Evolutionary conservation across 2,797 vertebrate genomes (phyloP), one percentile per base, ranked within the genome.

Genomic region (Falco biarmicus): DNA sequence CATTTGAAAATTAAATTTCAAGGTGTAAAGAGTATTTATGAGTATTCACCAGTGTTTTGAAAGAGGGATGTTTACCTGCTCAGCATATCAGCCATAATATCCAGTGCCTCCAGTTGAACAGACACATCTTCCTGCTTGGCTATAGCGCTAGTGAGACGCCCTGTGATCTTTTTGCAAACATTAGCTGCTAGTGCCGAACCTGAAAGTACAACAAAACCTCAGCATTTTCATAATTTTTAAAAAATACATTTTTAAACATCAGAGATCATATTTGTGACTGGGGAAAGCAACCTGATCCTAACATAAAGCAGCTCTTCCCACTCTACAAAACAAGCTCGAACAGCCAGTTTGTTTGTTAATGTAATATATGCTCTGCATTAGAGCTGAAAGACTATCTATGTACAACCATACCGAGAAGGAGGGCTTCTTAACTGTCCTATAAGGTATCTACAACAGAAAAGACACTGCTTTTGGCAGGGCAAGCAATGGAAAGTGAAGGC

Each of bases 11-110:
- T 11, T 65, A 17, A 41, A 78, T 5, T 32, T 83, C 75, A 81
- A 57, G 77, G n/a, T 57, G 74, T 51, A 70, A 78, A 15, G 12
- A 74, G 16, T 65, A 54, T 64, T 84, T 68, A 45, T 28, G 6
- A 95, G 41, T 48, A 74, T 82, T 95, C 10, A 54, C 6, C 53
- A 74, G 31, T 3, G 8, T 43, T 50, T 63, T 48, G 47, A 68
- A 96, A 61, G 10, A 60, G 26, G 20, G 21, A 89, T 31, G 25
- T 73, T 97, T 97, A 99, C 99, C 99, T 99, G 99, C 99, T 99
- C 47, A 99, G 98, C 99, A 99, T 99, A 98, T 99, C 99, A 41
- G 99, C 99, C 99, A 99, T 99, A 96, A 99, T 99, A 98, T 99
- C 99, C 51, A 99, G 98, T 6, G 99, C 99, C 97, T 99, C 99